Conservation (phyloP, 1,140 invertebrate species). For the Drosophila orena region DNA sequence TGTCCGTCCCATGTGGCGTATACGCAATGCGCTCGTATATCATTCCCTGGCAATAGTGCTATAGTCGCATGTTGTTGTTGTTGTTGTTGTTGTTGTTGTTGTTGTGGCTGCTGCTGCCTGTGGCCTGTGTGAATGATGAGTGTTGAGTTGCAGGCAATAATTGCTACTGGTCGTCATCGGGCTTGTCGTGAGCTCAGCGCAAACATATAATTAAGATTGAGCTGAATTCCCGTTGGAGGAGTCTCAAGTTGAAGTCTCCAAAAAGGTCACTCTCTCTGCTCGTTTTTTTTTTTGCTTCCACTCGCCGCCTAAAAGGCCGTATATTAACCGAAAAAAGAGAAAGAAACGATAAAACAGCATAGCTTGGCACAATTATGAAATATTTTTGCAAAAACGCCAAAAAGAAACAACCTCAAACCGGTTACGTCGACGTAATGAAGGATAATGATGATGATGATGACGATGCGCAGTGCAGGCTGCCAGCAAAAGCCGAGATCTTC, state of each 20-base stretch:
- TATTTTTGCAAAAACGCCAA: slow-evolving; percentile 65
- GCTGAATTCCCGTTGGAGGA: slow-evolving; percentile 1
- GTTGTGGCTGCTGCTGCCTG: slow-evolving; percentile 23
- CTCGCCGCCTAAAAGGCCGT: slow-evolving; percentile 61
- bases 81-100: background rate
- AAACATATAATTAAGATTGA: slow-evolving; percentile 75
- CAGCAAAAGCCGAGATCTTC: slow-evolving; percentile 1
- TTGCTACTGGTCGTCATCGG: slow-evolving; percentile 78
- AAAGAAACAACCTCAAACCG: slow-evolving; percentile 49
- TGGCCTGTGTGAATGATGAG: slow-evolving; percentile 70
- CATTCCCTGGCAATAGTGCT: slow-evolving; percentile 27
- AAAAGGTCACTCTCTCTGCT: slow-evolving; percentile 54
- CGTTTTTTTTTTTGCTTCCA: background rate
- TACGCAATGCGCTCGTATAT: slow-evolving; percentile 52
- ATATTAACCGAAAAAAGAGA: slow-evolving; percentile 66
- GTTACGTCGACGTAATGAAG: slow-evolving; percentile 74
- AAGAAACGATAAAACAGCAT: slow-evolving; percentile 40
- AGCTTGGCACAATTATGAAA: slow-evolving; percentile 83
- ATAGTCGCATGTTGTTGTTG: background rate
- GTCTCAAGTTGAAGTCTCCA: slow-evolving; percentile 15
- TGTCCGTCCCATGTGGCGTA: slow-evolving; percentile 41
- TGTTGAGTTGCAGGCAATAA: slow-evolving; percentile 75
- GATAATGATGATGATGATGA: slow-evolving; percentile 80
- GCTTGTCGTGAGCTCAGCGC: slow-evolving; percentile 52
- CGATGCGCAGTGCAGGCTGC: slow-evolving; percentile 31